These are phyloP conservation scores for Amyelois transitella DNA, from an alignment of 1,140 invertebrate species.

Conservation along the genomic window DNA sequence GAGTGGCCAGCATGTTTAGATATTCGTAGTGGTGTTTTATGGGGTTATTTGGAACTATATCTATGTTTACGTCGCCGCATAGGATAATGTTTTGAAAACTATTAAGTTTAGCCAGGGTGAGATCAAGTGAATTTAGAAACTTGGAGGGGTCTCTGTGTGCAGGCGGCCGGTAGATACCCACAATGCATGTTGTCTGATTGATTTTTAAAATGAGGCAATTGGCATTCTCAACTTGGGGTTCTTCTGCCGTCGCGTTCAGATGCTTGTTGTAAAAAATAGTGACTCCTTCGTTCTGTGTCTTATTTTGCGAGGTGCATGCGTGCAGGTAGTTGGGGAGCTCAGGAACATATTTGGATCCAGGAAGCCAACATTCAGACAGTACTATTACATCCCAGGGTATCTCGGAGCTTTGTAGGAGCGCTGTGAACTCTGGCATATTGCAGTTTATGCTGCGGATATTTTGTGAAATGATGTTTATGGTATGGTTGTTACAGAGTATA, in stretches of 20 bases:
- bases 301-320: background rate
- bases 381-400: conserved; percentile 9
- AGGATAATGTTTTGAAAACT: conserved; percentile 16
- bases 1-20: conserved; percentile 13
- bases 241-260: background rate
- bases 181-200: conserved; percentile 7
- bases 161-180: conserved; percentile 9
- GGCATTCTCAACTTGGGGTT: too few species aligned
- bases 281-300: conserved; percentile 13
- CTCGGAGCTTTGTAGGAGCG: conserved; percentile 1
- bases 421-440: conserved; percentile 6
- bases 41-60: conserved; percentile 4
- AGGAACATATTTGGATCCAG: background rate
- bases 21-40: conserved; percentile 6
- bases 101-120: background rate
- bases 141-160: background rate
- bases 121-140: conserved; percentile 10
- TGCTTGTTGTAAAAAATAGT: conserved; percentile 10
- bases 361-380: conserved; percentile 11
- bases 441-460: conserved; percentile 11
- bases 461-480: conserved; percentile 4
- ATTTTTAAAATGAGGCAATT: conserved; percentile 15
- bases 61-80: conserved; percentile 20
- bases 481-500: background rate
- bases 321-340: background rate